Conservation (phyloP, 2,113 vertebrate species). For the Saimiri boliviensis region DNA sequence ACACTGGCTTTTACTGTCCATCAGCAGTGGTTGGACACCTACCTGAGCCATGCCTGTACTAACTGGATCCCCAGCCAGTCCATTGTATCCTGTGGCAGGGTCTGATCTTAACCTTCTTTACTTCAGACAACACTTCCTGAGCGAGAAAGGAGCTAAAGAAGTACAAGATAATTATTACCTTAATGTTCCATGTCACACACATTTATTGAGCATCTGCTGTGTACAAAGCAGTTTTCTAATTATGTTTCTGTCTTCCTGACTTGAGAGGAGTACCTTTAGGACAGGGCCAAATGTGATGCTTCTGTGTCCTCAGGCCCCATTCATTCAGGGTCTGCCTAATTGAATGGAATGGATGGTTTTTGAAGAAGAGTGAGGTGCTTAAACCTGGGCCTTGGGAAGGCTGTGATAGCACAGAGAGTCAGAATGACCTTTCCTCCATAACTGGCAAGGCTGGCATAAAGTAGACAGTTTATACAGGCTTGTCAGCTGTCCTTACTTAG, state of each 20-base stretch:
- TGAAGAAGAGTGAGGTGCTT: not conserved
- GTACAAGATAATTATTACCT: not conserved
- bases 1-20: constrained; percentile 21
- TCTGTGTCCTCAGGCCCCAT: not conserved
- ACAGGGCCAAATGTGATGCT: not conserved
- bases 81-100: not conserved
- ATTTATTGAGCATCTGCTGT: not conserved
- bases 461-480: not conserved
- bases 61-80: not conserved
- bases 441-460: not conserved
- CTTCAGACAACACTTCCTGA: not conserved
- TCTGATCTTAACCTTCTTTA: not conserved
- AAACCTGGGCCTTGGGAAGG: not conserved
- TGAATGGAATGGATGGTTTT: not conserved
- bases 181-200: not conserved
- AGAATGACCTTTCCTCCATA: not conserved
- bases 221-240: not conserved
- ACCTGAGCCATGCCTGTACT: not conserved
- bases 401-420: not conserved
- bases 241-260: not conserved
- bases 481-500: not conserved
- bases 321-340: not conserved
- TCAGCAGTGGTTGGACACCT: not conserved
- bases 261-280: not conserved
- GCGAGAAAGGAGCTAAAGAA: not conserved